A percentile compares a stretch with the other conserved stretches of the same genome.
Evolutionary conservation across 2,888 invertebrate species (phyloP).

Genomic region (Lasioglossum calceatum): DNA sequence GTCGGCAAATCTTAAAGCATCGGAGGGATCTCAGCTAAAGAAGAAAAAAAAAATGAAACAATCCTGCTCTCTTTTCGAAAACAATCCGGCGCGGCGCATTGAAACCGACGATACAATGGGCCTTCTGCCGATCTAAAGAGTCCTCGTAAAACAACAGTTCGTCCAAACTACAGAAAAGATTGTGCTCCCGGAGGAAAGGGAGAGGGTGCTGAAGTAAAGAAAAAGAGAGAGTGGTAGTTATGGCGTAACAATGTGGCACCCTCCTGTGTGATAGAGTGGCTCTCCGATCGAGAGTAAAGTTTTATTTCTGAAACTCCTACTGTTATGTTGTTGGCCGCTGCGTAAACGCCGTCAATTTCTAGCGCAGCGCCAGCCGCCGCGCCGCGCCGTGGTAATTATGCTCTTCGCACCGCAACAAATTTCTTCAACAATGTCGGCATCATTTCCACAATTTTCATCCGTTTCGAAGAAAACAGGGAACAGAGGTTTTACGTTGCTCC

Average conservation of each 20-base stretch:
- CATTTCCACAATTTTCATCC: not conserved
- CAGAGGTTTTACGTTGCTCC: too few species aligned
- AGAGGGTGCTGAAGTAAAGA: slow-evolving; percentile 25
- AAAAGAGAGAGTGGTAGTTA: slow-evolving; percentile 55
- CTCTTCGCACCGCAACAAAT: not conserved
- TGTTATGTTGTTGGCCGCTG: slow-evolving; percentile 49
- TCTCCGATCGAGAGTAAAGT: slow-evolving; percentile 53
- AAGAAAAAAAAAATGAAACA: slow-evolving; percentile 59
- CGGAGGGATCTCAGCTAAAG: slow-evolving; percentile 53
- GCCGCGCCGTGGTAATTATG: not conserved
- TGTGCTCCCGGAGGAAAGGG: slow-evolving; percentile 21
- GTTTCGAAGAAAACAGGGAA: not conserved
- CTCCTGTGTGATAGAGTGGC: slow-evolving; percentile 71
- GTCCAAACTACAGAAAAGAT: slow-evolving; percentile 44
- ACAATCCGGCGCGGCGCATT: slow-evolving; percentile 66
- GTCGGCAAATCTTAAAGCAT: slow-evolving; percentile 64
- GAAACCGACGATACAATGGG: slow-evolving; percentile 66
- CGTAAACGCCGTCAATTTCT: slow-evolving; percentile 40
- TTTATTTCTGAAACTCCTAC: slow-evolving; percentile 54
- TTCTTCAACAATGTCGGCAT: not conserved
- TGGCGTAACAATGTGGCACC: slow-evolving; percentile 72
- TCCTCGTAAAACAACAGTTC: slow-evolving; percentile 62
- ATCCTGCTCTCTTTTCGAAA: slow-evolving; percentile 64
- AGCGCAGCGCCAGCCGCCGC: not conserved
- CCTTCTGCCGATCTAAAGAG: slow-evolving; percentile 55